A percentile compares a stretch with the other conserved stretches of the same genome.
Evolutionary conservation across 2,797 vertebrate species (phyloP).

Genomic region (Dipus sagitta): DNA sequence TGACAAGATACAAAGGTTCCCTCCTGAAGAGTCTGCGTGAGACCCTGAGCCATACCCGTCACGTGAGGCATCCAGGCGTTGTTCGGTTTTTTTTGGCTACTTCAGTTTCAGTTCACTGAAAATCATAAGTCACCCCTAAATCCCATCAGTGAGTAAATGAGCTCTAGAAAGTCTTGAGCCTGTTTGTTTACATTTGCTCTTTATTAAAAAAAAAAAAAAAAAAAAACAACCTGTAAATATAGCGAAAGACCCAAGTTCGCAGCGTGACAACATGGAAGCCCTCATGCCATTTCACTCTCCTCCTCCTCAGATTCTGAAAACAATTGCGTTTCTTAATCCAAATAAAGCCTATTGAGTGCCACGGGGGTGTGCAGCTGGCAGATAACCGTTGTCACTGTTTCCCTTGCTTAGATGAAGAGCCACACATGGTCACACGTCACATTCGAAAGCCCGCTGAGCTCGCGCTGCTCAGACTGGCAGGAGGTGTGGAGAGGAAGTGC

Average conservation of each 20-base stretch:
- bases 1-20: neutral
- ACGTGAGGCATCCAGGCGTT: conserved; percentile 21
- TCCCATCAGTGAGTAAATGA: conserved; percentile 50
- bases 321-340: conserved; percentile 82
- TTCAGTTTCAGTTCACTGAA: conserved; percentile 62
- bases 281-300: conserved; percentile 29
- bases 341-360: conserved; percentile 83
- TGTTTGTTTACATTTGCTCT: conserved; percentile 65
- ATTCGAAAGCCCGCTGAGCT: conserved; percentile 80
- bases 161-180: conserved; percentile 36
- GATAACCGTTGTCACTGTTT: conserved; percentile 86
- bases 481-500: conserved; percentile 19
- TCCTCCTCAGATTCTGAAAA: conserved; percentile 72
- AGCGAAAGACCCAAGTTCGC: conserved; percentile 68
- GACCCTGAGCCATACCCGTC: neutral
- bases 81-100: conserved; percentile 40
- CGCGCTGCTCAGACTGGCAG: conserved; percentile 76
- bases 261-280: conserved; percentile 68
- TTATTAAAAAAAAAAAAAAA: conserved; percentile 30
- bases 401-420: conserved; percentile 86
- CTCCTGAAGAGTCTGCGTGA: neutral
- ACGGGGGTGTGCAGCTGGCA: conserved; percentile 84
- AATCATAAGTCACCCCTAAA: conserved; percentile 51
- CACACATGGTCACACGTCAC: conserved; percentile 84
- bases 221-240: conserved; percentile 14